A percentile compares a stretch with the other conserved stretches of the same genome.
Evolutionary conservation across 2,113 vertebrate genomes (phyloP).

Genomic region (Cyanoderma ruficeps): DNA sequence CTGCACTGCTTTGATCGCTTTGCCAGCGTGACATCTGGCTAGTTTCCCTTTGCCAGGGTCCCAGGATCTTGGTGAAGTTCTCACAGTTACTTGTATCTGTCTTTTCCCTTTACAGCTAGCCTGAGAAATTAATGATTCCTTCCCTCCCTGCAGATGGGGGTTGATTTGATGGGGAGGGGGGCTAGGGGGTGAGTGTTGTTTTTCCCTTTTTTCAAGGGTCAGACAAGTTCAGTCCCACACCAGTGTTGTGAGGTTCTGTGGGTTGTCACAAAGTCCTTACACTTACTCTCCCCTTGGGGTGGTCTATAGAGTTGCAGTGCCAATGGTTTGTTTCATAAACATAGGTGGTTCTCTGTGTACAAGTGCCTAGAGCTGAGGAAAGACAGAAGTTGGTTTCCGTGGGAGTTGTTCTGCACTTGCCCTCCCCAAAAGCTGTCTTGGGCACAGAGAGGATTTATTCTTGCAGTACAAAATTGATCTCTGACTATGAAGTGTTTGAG

Average conservation of each 20-base stretch:
- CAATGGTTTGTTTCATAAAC: not conserved
- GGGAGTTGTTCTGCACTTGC: not conserved
- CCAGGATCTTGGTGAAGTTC: not conserved
- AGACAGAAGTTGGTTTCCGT: not conserved
- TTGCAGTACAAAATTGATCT: not conserved
- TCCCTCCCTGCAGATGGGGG: not conserved
- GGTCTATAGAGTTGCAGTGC: not conserved
- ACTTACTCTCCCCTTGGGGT: not conserved
- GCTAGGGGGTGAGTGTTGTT: not conserved
- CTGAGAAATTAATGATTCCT: not conserved
- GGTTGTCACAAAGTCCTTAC: not conserved
- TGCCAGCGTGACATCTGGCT: conserved; percentile 3
- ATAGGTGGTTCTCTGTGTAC: not conserved
- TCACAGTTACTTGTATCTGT: not conserved
- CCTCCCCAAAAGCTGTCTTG: accelerated
- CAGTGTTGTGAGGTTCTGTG: not conserved
- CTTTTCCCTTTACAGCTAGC: not conserved
- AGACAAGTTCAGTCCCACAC: not conserved
- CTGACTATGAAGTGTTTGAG: not conserved
- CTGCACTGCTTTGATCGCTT: not conserved
- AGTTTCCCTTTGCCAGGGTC: not conserved
- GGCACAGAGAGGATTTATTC: not conserved
- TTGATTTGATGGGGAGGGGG: not conserved
- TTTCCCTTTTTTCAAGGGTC: not conserved
- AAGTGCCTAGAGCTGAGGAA: not conserved